These are phyloP conservation scores for Dermatophagoides farinae DNA, from an alignment of 1,140 invertebrate genomes.

Conservation along the genomic window DNA sequence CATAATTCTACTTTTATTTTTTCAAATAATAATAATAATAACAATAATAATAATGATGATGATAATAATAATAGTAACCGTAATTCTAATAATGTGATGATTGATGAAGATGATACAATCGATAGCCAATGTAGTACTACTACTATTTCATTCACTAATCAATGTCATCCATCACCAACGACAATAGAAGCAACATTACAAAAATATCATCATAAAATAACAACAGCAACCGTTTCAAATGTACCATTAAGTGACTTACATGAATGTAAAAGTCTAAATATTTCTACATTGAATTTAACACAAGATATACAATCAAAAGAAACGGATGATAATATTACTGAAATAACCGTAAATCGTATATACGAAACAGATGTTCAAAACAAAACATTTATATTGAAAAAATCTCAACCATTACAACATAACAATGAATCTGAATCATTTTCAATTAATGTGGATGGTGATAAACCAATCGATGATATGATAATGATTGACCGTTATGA, in stretches of 20 bases:
- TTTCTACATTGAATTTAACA: background rate
- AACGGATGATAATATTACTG: background rate
- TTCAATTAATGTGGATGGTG: too few species aligned
- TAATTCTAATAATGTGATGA: background rate
- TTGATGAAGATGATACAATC: background rate
- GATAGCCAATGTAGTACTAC: background rate
- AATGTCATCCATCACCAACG: background rate
- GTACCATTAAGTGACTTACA: background rate
- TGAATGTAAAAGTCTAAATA: background rate
- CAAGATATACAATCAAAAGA: background rate
- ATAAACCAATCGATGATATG: too few species aligned
- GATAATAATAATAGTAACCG: background rate
- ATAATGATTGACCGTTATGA: too few species aligned
- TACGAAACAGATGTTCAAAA: conserved; percentile 2
- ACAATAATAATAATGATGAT: background rate
- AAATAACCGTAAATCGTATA: background rate
- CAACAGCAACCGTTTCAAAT: background rate
- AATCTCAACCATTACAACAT: too few species aligned
- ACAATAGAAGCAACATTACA: background rate
- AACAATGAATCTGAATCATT: too few species aligned
- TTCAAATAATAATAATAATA: background rate
- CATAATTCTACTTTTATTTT: background rate
- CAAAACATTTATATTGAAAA: background rate
- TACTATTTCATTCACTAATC: background rate
- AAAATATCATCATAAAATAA: conserved; percentile 2